These are phyloP conservation scores for Trilocha varians DNA, from an alignment of 2,888 invertebrate species.

Conservation along the genomic window DNA sequence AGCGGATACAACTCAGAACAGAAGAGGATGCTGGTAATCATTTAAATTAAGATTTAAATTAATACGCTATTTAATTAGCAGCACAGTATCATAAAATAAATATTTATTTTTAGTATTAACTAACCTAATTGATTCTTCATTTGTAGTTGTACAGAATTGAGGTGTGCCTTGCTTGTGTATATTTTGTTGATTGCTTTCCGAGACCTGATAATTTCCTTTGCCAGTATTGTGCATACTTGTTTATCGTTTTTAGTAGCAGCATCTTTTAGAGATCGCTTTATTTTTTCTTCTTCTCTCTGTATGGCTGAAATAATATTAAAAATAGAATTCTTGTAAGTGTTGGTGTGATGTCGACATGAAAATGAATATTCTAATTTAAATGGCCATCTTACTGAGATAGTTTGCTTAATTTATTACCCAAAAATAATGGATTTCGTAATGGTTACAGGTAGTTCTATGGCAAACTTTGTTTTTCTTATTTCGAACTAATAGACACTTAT, in stretches of 20 bases:
- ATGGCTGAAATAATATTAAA: conserved; percentile 78
- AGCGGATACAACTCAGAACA: no score
- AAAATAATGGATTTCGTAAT: no score
- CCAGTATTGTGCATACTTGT: conserved; percentile 93
- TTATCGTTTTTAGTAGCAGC: conserved; percentile 96
- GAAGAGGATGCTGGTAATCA: no score
- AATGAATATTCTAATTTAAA: not conserved
- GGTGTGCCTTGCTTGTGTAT: conserved; percentile 96
- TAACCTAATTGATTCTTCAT: conserved; percentile 98
- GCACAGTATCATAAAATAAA: not conserved
- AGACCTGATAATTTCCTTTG: conserved; percentile 92
- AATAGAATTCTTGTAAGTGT: no score
- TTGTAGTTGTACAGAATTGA: conserved; percentile 96
- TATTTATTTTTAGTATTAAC: not conserved
- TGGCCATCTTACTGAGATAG: no score
- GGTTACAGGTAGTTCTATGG: no score
- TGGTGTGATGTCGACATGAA: not conserved
- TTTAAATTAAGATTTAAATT: no score
- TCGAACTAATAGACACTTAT: no score
- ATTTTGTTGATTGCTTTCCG: conserved; percentile 92
- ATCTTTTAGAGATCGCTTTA: conserved; percentile 93
- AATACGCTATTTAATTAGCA: no score
- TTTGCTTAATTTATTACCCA: no score
- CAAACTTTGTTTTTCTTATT: no score
- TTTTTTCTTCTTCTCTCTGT: conserved; percentile 97